Evolutionary conservation across 2,797 vertebrate genomes (phyloP), one percentile per base, ranked within the genome.

Genomic region (Neosilurus mollespiculum): DNA sequence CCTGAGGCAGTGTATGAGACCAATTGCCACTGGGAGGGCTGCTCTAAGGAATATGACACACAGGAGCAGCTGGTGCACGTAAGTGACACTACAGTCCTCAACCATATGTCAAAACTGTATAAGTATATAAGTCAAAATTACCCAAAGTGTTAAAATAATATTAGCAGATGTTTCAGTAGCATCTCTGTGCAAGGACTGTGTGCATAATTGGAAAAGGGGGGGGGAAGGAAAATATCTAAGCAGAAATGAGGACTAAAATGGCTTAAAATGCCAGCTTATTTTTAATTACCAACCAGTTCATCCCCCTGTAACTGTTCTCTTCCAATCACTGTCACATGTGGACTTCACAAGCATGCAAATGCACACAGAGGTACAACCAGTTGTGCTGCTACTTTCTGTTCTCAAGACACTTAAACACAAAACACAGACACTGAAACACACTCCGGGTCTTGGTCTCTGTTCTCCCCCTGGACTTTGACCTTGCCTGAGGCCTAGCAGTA

Each of bases 41-140:
- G 98, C 85, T 90, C 90, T 88, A 97, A 96, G 92, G 98, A 99
- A 92, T 98, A 96, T 0, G 97, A 98, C 93, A 98, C 97, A 53
- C 98, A 99, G 92, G 98, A 99, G 80, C 98, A 99, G 86, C 96
- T 99, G 0, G 98, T 99, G 78, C 97, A 98, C 37, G 98, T 99
- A 91, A 97, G 98, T 88, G 18, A 59, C 16, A 12, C 37, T 71
- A 9, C 18, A 80, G 20, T 64, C 7, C 24, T 49, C 3, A 75
- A 51, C 12, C 34, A n/a, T 53, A 86, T 89, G 76, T 84, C 43
- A 73, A 65, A 37, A 49, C 62, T 26, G 9, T 67, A 8, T 12
- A 9, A 3, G 10, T 51, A 14, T 53, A 53, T 20, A 34, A 61
- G 34, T 61, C 75, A 62, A 78, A 62, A 62, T 64, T 37, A 66